A percentile compares a stretch with the other conserved stretches of the same genome.
Evolutionary conservation across 2,888 invertebrate genomes (phyloP).

Genomic region (Pinctada fucata): DNA sequence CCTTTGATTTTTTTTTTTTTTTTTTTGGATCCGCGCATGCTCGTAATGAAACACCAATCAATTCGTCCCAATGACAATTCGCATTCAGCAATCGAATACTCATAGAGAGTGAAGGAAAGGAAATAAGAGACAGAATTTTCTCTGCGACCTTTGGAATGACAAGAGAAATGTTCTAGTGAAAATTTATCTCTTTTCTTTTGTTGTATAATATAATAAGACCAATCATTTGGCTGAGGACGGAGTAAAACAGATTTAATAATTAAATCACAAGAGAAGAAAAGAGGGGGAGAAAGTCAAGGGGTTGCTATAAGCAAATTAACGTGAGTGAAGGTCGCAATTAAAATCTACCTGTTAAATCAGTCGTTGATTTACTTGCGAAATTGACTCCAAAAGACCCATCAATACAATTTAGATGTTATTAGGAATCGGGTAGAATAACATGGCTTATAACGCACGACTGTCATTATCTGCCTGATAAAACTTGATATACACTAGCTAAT

Average conservation of each 20-base stretch:
- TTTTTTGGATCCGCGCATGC: background rate
- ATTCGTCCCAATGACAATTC: slow-evolving; percentile 11
- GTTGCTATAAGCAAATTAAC: slow-evolving; percentile 13
- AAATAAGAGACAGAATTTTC: background rate
- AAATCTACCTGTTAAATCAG: slow-evolving; percentile 20
- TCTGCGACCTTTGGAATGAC: background rate
- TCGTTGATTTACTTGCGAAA: slow-evolving; percentile 15
- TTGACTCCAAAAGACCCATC: slow-evolving; percentile 7
- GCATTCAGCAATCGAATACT: background rate
- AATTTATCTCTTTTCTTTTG: slow-evolving; percentile 15
- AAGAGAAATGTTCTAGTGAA: slow-evolving; percentile 14
- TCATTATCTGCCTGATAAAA: background rate
- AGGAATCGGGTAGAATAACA: background rate
- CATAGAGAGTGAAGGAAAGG: too few relatives aligned
- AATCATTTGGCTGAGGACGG: too few relatives aligned
- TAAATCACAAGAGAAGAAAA: background rate
- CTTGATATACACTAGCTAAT: background rate
- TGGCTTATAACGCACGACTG: background rate
- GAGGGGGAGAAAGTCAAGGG: slow-evolving; percentile 26
- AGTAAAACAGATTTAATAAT: background rate
- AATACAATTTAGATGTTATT: background rate
- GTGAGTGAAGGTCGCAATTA: slow-evolving; percentile 27
- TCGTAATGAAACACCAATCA: background rate
- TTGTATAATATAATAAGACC: background rate
- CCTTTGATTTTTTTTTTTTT: too few relatives aligned